Evolutionary conservation across 2,888 invertebrate species (phyloP).

Genomic region (Thymelicus sylvestris): DNA sequence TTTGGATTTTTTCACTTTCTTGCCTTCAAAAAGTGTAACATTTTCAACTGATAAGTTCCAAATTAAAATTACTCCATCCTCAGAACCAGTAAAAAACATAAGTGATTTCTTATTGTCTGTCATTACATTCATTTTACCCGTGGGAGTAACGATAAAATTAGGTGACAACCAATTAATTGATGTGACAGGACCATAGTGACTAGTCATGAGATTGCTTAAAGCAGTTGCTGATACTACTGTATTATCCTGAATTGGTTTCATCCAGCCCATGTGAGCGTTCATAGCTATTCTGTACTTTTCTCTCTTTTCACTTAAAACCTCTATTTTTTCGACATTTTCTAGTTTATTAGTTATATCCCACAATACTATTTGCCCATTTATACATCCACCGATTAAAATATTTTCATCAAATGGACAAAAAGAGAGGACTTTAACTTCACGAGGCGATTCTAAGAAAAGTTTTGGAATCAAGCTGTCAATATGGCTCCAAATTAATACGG

Average conservation of each 20-base stretch:
- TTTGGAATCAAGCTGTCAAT: conserved; percentile 88
- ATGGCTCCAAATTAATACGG: conserved; percentile 91
- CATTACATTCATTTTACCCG: conserved; percentile 79
- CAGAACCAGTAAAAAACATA: conserved; percentile 87
- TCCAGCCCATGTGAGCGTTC: conserved; percentile 88
- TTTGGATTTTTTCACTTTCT: conserved; percentile 72
- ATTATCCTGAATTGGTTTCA: conserved; percentile 85
- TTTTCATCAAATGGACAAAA: conserved; percentile 89
- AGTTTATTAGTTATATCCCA: conserved; percentile 89
- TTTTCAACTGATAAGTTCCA: conserved; percentile 88
- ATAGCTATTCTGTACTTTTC: conserved; percentile 86
- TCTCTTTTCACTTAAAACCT: conserved; percentile 86
- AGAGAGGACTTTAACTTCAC: conserved; percentile 87
- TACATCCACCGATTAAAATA: conserved; percentile 88
- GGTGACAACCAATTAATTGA: conserved; percentile 88
- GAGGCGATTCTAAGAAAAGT: conserved; percentile 87
- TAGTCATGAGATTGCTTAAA: conserved; percentile 85
- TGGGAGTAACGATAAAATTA: conserved; percentile 83
- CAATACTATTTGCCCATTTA: conserved; percentile 88
- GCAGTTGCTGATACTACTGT: conserved; percentile 85
- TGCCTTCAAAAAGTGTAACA: conserved; percentile 60
- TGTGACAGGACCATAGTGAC: conserved; percentile 87
- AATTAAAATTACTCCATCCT: conserved; percentile 88
- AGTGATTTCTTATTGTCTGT: conserved; percentile 67
- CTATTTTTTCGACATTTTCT: conserved; percentile 85